A percentile compares a stretch with the other conserved stretches of the same genome.
Evolutionary conservation across 2,797 vertebrate genomes (phyloP).

Genomic region (Aeoliscus strigatus): DNA sequence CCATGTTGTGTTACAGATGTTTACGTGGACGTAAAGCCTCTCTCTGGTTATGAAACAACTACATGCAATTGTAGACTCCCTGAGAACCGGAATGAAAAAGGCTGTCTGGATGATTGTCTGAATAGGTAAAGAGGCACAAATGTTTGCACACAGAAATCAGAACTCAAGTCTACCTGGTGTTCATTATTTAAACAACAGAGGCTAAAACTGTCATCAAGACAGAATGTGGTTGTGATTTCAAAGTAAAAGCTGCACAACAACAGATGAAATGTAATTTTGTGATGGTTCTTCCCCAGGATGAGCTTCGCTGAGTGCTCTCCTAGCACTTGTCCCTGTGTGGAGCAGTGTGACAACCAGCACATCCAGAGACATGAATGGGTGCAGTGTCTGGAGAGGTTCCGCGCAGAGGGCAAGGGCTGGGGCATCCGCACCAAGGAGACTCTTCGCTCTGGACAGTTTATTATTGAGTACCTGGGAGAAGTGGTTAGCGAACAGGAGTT

Average conservation of each 20-base stretch:
- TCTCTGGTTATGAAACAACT: slow-evolving; percentile 96
- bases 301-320: slow-evolving; percentile 96
- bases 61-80: slow-evolving; percentile 89
- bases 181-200: not conserved
- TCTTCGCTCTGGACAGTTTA: slow-evolving; percentile 92
- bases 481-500: slow-evolving; percentile 98
- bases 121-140: slow-evolving; percentile 80
- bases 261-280: not conserved
- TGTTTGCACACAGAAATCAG: not conserved
- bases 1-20: slow-evolving; percentile 76
- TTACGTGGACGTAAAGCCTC: slow-evolving; percentile 96
- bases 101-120: slow-evolving; percentile 92
- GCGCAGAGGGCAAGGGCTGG: slow-evolving; percentile 97
- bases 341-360: slow-evolving; percentile 92
- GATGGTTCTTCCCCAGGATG: slow-evolving; percentile 78
- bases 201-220: not conserved
- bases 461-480: slow-evolving; percentile 97
- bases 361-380: slow-evolving; percentile 99
- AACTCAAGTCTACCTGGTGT: not conserved
- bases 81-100: slow-evolving; percentile 76
- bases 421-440: slow-evolving; percentile 95
- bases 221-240: too few species aligned
- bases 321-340: slow-evolving; percentile 89
- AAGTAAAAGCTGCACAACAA: too few species aligned
- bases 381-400: slow-evolving; percentile 94